Evolutionary conservation across 2,888 invertebrate genomes (phyloP).

Genomic region (Furcula furcula): DNA sequence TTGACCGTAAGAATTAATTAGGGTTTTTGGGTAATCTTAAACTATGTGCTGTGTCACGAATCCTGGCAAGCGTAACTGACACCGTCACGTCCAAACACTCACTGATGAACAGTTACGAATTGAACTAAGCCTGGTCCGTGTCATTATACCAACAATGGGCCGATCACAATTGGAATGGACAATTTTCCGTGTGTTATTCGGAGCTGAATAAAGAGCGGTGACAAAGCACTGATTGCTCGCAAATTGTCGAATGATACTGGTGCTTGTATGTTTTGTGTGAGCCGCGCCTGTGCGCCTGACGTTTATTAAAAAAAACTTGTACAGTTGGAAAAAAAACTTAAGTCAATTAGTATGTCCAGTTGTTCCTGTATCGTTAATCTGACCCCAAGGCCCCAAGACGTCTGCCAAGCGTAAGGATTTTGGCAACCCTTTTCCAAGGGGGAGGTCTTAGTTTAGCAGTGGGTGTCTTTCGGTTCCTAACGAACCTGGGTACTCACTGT

Average conservation of each 20-base stretch:
- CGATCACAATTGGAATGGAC: conserved; percentile 72
- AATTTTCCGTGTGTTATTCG: conserved; percentile 81
- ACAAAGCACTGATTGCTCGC: conserved; percentile 81
- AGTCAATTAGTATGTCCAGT: too few relatives aligned
- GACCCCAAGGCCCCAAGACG: too few relatives aligned
- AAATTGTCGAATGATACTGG: conserved; percentile 81
- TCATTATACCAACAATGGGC: conserved; percentile 76
- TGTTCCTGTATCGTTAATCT: too few relatives aligned
- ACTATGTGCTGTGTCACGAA: not conserved
- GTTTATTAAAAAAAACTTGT: conserved; percentile 55
- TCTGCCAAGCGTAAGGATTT: too few relatives aligned
- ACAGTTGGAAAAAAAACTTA: conserved; percentile 23
- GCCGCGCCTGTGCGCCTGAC: conserved; percentile 54
- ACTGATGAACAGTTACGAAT: conserved; percentile 67
- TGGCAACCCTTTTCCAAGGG: too few relatives aligned
- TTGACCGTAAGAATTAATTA: too few relatives aligned
- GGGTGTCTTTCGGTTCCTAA: too few relatives aligned
- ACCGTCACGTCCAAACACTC: conserved; percentile 47
- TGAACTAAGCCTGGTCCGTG: conserved; percentile 68
- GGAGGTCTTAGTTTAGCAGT: too few relatives aligned
- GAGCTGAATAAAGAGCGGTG: conserved; percentile 79
- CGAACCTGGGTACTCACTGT: too few relatives aligned
- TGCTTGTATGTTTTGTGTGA: conserved; percentile 71
- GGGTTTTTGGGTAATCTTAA: too few relatives aligned
- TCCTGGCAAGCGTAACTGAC: conserved; percentile 28